Conservation (phyloP, 2,888 invertebrate genomes). For the Sarcophaga variegata region DNA sequence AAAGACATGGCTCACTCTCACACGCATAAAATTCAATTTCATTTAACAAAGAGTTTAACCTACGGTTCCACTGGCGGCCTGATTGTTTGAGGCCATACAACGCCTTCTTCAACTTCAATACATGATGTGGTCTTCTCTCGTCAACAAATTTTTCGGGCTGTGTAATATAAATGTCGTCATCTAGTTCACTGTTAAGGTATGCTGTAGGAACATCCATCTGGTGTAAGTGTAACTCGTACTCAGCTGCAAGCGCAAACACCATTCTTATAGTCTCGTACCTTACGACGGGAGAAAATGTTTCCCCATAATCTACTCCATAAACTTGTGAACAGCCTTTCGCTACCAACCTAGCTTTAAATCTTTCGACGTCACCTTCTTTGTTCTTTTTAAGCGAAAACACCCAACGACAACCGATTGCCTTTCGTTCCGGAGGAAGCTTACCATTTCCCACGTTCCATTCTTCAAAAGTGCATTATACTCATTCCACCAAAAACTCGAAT, state of each 20-base stretch:
- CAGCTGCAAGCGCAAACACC: conserved; percentile 50
- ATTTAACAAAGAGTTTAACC: conserved; percentile 5
- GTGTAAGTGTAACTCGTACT: conserved; percentile 45
- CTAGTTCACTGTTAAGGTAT: conserved; percentile 40
- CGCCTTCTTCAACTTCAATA: conserved; percentile 54
- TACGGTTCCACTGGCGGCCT: conserved; percentile 56
- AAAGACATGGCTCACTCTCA: conserved; percentile 39
- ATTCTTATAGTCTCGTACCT: conserved; percentile 45
- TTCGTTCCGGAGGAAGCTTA: conserved; percentile 36
- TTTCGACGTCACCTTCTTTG: conserved; percentile 56
- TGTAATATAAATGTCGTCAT: too few species aligned
- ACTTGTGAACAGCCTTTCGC: conserved; percentile 60
- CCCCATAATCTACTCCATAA: not conserved
- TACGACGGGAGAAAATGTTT: conserved; percentile 52
- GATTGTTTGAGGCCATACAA: too few species aligned
- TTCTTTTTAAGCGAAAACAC: conserved; percentile 56
- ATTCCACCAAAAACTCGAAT: conserved; percentile 45
- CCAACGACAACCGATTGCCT: conserved; percentile 51
- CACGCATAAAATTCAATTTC: conserved; percentile 49
- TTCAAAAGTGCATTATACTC: too few species aligned
- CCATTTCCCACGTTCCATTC: not conserved
- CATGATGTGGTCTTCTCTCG: too few species aligned
- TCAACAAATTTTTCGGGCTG: too few species aligned
- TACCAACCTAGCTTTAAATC: conserved; percentile 66
- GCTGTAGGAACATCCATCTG: conserved; percentile 2